Evolutionary conservation across 1,140 invertebrate genomes (phyloP).

Genomic region (Lithobius niger): DNA sequence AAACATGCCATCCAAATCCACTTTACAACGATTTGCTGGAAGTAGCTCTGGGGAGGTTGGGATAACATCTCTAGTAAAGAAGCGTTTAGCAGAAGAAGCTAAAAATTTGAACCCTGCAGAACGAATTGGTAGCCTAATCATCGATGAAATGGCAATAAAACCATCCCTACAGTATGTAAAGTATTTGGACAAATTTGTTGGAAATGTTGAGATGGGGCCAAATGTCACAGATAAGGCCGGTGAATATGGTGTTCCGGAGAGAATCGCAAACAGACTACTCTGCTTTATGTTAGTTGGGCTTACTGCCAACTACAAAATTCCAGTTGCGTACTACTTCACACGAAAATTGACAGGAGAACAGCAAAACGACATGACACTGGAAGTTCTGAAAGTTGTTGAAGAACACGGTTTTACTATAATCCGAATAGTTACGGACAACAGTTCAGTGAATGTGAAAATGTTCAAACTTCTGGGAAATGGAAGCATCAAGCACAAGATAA

Average conservation of each 20-base stretch:
- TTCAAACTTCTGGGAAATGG: neutral
- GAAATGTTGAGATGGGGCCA: conserved; percentile 3
- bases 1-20: neutral
- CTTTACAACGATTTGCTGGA: neutral
- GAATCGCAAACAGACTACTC: neutral
- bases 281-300: conserved; percentile 3
- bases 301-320: conserved; percentile 1
- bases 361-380: neutral
- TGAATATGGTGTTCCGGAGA: neutral
- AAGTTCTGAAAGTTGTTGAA: conserved; percentile 10
- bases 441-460: conserved; percentile 7
- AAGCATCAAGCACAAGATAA: neutral
- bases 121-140: neutral
- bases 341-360: conserved; percentile 3
- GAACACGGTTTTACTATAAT: conserved; percentile 4
- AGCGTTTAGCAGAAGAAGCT: neutral
- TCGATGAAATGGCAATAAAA: conserved; percentile 6
- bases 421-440: conserved; percentile 9
- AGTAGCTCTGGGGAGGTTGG: neutral
- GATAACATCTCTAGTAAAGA: neutral
- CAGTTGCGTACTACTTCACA: conserved; percentile 14
- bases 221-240: neutral
- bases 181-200: neutral
- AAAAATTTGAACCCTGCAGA: neutral
- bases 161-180: neutral